Base-by-base conservation (phyloP, 1,140 invertebrate species). In the Drosophila funebris region DNA sequence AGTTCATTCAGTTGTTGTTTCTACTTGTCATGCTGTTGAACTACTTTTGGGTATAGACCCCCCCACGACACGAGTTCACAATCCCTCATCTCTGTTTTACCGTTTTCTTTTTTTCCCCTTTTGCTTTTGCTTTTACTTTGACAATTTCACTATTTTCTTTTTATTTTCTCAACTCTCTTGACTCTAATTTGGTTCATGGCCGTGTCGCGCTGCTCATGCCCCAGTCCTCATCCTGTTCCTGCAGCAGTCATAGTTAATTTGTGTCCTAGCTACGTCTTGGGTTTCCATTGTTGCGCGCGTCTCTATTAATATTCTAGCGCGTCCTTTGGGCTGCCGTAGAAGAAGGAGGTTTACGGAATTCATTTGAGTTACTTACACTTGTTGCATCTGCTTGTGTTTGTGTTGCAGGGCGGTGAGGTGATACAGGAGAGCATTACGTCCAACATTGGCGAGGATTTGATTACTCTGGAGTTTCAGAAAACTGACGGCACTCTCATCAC, bases 401-500 rank as follows among this genome's bases (percentile, higher is more conserved):
- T 13, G 16, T 92, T 93, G 29, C 92, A 97, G 96, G 97, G 97
- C 79, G 97, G 97, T 22, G 97, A 98, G 93, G 96, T 98, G 73
- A 94, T 98, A 83, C 95, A 97, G 89, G 97, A 99, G 93, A 97
- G 95, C 54, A 98, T 99, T 91, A 95, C 95, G 68, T 96, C 97
- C 11, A 98, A 99, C 92, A 95, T 97, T 44, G 96, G 94, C 36
- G 96, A 97, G 74, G 97, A 99, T 92, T 95, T 96, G 20, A 96
- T 98, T 44, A 96, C 94, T 7, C 92, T 99, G 58, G 97, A 98
- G 90, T 98, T 98, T 88, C 95, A 97, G 91, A 94, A 96, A 67
- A 95, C 96, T 2, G 97, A 99, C 92, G 97, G 97, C 46, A 97
- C 97, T 7, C 93, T 97, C 72, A 95, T 99, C 24, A 97, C 97